These are phyloP conservation scores for Aricia artaxerxes DNA, from an alignment of 2,888 invertebrate species.

Conservation along the genomic window DNA sequence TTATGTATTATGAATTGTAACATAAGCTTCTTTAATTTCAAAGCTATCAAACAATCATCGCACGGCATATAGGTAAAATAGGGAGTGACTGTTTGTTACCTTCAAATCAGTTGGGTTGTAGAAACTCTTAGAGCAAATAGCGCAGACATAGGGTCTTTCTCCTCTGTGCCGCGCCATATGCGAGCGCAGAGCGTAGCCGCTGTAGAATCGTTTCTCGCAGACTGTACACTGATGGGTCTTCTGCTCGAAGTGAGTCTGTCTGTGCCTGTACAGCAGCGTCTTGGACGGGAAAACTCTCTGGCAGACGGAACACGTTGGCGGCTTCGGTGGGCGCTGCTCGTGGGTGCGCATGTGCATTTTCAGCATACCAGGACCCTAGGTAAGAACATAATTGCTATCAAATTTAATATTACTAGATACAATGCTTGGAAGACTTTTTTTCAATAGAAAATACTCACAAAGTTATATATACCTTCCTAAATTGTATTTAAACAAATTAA, in stretches of 20 bases:
- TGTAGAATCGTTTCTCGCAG: constrained; percentile 75
- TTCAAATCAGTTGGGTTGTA: constrained; percentile 81
- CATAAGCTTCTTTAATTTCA: not conserved
- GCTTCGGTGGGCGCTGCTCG: constrained; percentile 78
- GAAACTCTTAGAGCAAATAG: constrained; percentile 80
- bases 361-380: constrained; percentile 83
- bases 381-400: not conserved
- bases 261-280: constrained; percentile 81
- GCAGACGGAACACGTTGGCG: constrained; percentile 82
- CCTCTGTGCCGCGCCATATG: constrained; percentile 77
- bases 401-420: too few species aligned
- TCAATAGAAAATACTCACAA: too few species aligned
- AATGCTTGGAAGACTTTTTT: too few species aligned
- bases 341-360: constrained; percentile 85
- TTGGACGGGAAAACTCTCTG: constrained; percentile 81
- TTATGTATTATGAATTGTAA: too few species aligned
- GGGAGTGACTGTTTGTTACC: constrained; percentile 51
- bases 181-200: constrained; percentile 73
- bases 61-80: too few species aligned
- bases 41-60: too few species aligned
- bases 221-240: constrained; percentile 74
- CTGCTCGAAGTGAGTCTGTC: constrained; percentile 82
- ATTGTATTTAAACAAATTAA: too few species aligned
- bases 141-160: constrained; percentile 77
- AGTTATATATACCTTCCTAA: too few species aligned